Base-by-base conservation (phyloP, 2,888 invertebrate genomes). In the Dolichomitus sp. region DNA sequence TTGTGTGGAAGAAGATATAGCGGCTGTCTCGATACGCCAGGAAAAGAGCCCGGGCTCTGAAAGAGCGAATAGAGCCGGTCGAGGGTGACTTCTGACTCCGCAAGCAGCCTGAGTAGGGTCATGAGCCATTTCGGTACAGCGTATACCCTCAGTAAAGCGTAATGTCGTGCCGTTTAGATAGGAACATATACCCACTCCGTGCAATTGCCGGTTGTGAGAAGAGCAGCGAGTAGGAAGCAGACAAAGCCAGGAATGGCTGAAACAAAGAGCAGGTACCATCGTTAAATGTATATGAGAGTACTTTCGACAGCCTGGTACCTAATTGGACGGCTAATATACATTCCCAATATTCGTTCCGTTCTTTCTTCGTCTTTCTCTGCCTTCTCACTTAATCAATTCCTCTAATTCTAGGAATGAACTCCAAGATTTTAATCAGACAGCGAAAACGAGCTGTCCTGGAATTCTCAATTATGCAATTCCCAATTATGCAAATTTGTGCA, bases 91-190 rank as follows among this genome's bases (percentile, higher is more conserved):
- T 52, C 33, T 12, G 61, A 69, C 61, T 66, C 33, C 63, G 70
- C 59, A 48, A 61, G 61, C 40, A 59, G 37, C 45, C 42, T 66
- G 33, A 68, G 12, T 14, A 54, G 57, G 42, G 48, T 48, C 45
- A 69, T 48, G 78, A 61, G 59, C 73, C 40, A 78, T 74, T 82
- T 78, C 33, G 54, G 78, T 70, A 65, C 45, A 52, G 12, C 50
- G 65, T 70, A 54, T 37, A 40, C 17, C 57, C 66, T 11, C 74
- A 59, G 33, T 77, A 40, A 68, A 77, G 63, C 73, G 69, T 66
- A 70, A 78, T 78, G 65, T 70, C 30, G 65, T 65, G 78, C 78
- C 70, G 45, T 78, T 82, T 78, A 59, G 74, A 75, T 59, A 73
- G 50, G 65, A 48, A 66, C 73, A 23, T 48, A 54, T 30, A 40